Percentiles rank a stretch among this genome's conserved stretches.
Conservation (phyloP, 2,888 invertebrate genomes). For the Pelosia muscerda region DNA sequence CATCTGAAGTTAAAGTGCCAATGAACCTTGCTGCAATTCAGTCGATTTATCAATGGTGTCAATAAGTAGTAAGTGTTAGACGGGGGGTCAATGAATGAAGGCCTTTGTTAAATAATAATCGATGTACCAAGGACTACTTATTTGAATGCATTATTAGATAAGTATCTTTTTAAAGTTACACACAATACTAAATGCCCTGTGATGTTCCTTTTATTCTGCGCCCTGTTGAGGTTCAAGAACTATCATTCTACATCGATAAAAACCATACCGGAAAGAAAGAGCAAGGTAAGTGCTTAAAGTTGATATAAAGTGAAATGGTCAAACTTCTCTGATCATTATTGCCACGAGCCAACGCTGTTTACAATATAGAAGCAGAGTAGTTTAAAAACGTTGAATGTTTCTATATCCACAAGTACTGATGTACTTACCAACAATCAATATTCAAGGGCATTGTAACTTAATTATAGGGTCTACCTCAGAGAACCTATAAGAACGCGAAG, state of each 20-base stretch:
- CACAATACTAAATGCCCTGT: background rate
- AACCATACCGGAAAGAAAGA: too few relatives aligned
- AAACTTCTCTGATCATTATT: background rate
- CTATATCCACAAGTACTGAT: background rate
- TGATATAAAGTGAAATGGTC: background rate
- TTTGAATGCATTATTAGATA: slow-evolving; percentile 12
- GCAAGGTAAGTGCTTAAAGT: too few relatives aligned
- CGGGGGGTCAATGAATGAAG: slow-evolving; percentile 60
- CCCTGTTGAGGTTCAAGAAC: too few relatives aligned
- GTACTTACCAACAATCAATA: background rate
- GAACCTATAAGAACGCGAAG: slow-evolving; percentile 8
- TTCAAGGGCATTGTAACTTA: slow-evolving; percentile 1
- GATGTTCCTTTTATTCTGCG: background rate
- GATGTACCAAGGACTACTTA: slow-evolving; percentile 23
- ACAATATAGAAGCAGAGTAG: background rate
- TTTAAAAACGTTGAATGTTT: background rate
- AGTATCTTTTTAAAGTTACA: background rate
- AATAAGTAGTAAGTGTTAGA: slow-evolving; percentile 56
- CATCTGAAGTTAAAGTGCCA: slow-evolving; percentile 57
- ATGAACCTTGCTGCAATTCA: slow-evolving; percentile 62
- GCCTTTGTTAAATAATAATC: slow-evolving; percentile 58
- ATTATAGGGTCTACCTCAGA: slow-evolving; percentile 12
- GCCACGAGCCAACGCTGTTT: background rate
- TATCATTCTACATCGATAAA: too few relatives aligned
- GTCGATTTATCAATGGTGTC: slow-evolving; percentile 63